Base-by-base conservation (phyloP, 30 jellyfish, hydroid and myxozoan genomes). In the Catostylus mosaicus region DNA sequence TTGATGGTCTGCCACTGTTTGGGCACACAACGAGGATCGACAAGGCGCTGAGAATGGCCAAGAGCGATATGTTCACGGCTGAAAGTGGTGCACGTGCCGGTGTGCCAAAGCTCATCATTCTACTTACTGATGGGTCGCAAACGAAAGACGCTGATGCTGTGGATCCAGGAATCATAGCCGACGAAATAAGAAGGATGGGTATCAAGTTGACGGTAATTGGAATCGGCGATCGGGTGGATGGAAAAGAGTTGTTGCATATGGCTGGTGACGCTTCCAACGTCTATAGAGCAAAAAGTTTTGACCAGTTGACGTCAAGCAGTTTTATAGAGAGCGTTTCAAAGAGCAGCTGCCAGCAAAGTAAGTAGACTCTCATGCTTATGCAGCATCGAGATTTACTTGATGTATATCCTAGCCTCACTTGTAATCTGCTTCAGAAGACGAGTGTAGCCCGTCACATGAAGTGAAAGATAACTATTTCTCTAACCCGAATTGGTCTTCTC, bases 81-180 rank as follows among this genome's bases (percentile, higher is more conserved):
- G 24, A 31, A 57, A 87, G 78, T 64, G 96, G 96, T 0, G 96
- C 88, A 24, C 96, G 92, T 8, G 80, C 83, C 16, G 77, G 80
- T 56, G 64, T 73, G 6, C 87, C 96, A 22, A 87, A 87, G 77
- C 78, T 87, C 24, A 67, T 87, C 46, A 48, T 87, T 31, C 54
- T 87, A 18, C 80, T 87, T 27, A 87, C 96, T 10, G 96, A 87
- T 60, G 96, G 96, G 4, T 83, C 96, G 14, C 96, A 87, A 52
- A 77, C 96, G 1, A 51, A 48, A 45, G 92, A 73, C 64, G 80
- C 78, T 23, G 92, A 87, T 64, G 92, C 91, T 30, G 88, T 70
- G 52, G 93, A 87, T 57, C 96, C 96, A 24, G 91, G 75, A 11
- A 36, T 18, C n/a, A n/a, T 87, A 10, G 96, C 96, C 23, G 70